Evolutionary conservation across 1,140 invertebrate species (phyloP), one percentile per base, ranked within the genome.

Genomic region (Platorchestia sp.): DNA sequence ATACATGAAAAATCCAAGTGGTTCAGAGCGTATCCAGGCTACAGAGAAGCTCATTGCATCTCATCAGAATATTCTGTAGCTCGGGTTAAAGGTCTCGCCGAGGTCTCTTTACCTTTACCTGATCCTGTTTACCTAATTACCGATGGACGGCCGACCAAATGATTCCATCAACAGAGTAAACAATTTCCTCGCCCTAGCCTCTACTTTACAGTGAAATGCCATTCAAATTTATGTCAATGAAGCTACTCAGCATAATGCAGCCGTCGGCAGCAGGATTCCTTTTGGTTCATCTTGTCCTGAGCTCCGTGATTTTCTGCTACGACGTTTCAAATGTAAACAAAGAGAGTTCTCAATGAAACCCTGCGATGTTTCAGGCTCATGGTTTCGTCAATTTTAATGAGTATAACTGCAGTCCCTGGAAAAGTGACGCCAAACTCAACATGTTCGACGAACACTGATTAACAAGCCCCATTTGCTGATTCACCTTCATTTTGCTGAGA

Each of bases 111-210:
- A 93, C 43, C 91, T 93, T 40, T 45, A 93, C 91, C 91, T 93
- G 91, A 93, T 93, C 91, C 91, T 93, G 91, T 93, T 93, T 93
- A 93, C 91, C 91, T 93, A 93, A 93, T 93, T 93, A 93, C 91
- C 45, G 91, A 93, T 93, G 91, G 91, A 93, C 91, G 41, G 91
- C 91, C 91, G 45, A 93, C 91, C 91, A 93, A 93, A 93, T 93
- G 91, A 93, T 93, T 93, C 91, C 91, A 93, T 93, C 91, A 93
- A 93, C 91, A 93, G 44, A 93, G 91, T 93, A 93, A 93, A 93
- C 91, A 93, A 93, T 93, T 93, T 93, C 44, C 43, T 45, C 45
- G 36, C 45, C 91, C 91, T 44, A n/a, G 91, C 45, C 45, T 93
- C 43, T 93, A 40, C 91, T 93, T 93, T 93, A 45, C 91, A 93